phyloP scores from a whole-genome alignment of 2,797 vertebrate species.

The Hippocampus kuda region DNA sequence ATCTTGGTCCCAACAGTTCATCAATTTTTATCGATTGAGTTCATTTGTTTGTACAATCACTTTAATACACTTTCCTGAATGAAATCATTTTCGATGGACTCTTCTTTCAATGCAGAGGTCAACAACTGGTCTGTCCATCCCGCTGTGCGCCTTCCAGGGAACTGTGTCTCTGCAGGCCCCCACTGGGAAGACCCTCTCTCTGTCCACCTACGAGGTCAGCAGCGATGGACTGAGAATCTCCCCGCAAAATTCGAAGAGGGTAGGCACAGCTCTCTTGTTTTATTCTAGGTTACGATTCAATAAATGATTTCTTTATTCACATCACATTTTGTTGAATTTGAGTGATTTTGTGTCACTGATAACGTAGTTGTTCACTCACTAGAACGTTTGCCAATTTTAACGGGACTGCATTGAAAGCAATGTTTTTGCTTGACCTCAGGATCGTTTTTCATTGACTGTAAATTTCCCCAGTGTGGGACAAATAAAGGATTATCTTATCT shows the following conservation, averaged over 20 bases:
- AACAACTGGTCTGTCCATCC: conserved; percentile 77
- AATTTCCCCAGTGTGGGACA: too few relatives aligned
- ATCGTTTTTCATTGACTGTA: too few relatives aligned
- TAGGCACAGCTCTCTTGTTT: conserved; percentile 16
- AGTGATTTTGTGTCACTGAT: neutral
- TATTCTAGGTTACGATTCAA: neutral
- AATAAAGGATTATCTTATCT: too few relatives aligned
- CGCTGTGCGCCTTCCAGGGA: conserved; percentile 92
- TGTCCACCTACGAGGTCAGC: conserved; percentile 96
- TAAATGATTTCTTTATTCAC: neutral
- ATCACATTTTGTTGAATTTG: neutral
- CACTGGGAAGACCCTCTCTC: conserved; percentile 87
- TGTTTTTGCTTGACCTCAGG: too few relatives aligned
- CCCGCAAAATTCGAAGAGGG: conserved; percentile 74
- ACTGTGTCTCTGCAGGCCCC: conserved; percentile 92
- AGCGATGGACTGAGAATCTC: conserved; percentile 85
- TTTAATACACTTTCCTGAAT: too few relatives aligned
- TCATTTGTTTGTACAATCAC: too few relatives aligned
- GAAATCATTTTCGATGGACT: neutral
- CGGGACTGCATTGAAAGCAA: too few relatives aligned
- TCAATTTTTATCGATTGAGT: too few relatives aligned
- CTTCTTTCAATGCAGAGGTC: conserved; percentile 66
- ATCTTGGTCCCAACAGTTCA: too few relatives aligned
- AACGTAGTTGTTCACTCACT: too few relatives aligned
- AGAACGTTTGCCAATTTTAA: too few relatives aligned